Base-by-base conservation (phyloP, 2,797 vertebrate genomes). In the Parauchenoglanis ngamensis region DNA sequence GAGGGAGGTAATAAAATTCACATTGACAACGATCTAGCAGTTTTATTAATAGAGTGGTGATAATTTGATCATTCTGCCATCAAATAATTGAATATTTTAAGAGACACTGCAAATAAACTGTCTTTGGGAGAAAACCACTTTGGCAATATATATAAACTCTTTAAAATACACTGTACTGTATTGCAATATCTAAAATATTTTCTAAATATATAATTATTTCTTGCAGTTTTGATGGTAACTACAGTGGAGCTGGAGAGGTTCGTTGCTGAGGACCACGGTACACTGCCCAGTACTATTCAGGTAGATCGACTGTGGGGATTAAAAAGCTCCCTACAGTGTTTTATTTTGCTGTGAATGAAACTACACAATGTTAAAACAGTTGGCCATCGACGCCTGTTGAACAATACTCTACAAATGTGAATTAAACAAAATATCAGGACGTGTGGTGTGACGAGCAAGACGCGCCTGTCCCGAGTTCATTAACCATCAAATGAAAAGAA, bases 241-340 rank as follows among this genome's bases (percentile, higher is more conserved):
- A 91, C 80, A 90, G 87, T 87, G 87, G 89, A 84, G 56, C 63
- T 85, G 11, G 61, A 84, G 25, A 86, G 57, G 86, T 87, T 86
- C 84, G 54, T 89, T 92, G 93, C 93, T 92, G 93, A 94, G 93
- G 94, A 93, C 91, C 90, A 92, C 86, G 85, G 89, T 93, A 90
- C 89, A 91, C 90, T 88, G 90, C 90, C 91, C 88, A 90, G 91
- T 91, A 90, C 81, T 81, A 89, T 88, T 90, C 90, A 91, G 90
- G 89, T 84, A 78, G 85, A 84, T 78, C 70, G 81, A 59, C 25
- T 89, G 81, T 70, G 31, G 75, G 67, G 70, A 93, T 46, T 17
- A 63, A 15, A 15, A 44, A 44, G 17, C 78, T 52, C 63, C 65
- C 92, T 87, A 85, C 92, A 93, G 93, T 91, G 92, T 90, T 86